A percentile compares a stretch with the other conserved stretches of the same genome.
phyloP scores from a whole-genome alignment of 2,888 invertebrate genomes.

The Fragum fragum region DNA sequence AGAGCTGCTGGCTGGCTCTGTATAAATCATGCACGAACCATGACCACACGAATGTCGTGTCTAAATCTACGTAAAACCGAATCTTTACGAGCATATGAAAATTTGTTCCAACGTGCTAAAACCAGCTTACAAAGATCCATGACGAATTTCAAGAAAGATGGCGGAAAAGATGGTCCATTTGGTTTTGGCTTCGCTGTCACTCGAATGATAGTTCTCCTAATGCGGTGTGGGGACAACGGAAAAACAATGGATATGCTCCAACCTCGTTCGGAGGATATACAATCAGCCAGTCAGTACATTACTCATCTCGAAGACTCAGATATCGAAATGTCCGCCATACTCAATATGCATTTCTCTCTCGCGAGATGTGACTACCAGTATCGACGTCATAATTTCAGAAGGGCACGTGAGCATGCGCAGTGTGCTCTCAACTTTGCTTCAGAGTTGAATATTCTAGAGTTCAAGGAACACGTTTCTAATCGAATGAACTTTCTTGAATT shows the following conservation, averaged over 20 bases:
- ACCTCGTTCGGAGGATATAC: constrained; percentile 53
- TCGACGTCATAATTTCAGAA: constrained; percentile 43
- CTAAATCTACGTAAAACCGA: constrained; percentile 62
- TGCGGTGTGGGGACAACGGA: constrained; percentile 69
- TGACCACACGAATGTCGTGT: constrained; percentile 58
- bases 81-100: constrained; percentile 51
- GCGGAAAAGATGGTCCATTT: constrained; percentile 72
- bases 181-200: constrained; percentile 69
- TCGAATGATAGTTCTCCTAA: constrained; percentile 57
- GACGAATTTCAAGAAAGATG: constrained; percentile 66
- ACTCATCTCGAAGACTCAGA: constrained; percentile 64
- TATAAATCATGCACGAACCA: constrained; percentile 66
- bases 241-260: constrained; percentile 57
- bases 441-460: constrained; percentile 64
- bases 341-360: constrained; percentile 64
- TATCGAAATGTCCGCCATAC: constrained; percentile 62
- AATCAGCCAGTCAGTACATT: constrained; percentile 55
- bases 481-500: constrained; percentile 40
- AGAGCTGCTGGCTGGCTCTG: constrained; percentile 72
- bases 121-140: constrained; percentile 64
- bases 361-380: constrained; percentile 70
- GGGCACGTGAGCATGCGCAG: constrained; percentile 65
- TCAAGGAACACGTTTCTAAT: constrained; percentile 67
- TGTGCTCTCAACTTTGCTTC: constrained; percentile 51
- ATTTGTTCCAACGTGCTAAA: constrained; percentile 54